Conservation (phyloP, 1,140 invertebrate species). For the Lepidostoma basale region DNA sequence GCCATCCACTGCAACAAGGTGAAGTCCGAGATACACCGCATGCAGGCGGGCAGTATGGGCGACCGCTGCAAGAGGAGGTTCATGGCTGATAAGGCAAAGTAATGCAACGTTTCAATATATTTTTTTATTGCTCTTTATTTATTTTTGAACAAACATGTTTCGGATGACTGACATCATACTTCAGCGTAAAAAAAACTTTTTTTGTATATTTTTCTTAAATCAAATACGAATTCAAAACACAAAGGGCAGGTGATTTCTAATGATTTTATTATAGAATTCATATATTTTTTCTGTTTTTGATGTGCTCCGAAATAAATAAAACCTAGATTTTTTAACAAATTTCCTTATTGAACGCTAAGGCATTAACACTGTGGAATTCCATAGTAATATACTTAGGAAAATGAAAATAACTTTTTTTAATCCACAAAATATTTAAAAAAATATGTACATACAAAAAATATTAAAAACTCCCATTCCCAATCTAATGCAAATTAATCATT, state of each 20-base stretch:
- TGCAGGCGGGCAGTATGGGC: conserved; percentile 62
- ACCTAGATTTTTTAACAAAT: no score
- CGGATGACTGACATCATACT: no score
- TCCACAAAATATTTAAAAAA: no score
- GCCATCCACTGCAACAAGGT: conserved; percentile 69
- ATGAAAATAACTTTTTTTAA: no score
- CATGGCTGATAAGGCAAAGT: conserved; percentile 69
- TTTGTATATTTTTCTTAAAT: not conserved
- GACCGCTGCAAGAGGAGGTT: conserved; percentile 62
- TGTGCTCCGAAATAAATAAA: no score
- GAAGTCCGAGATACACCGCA: conserved; percentile 70
- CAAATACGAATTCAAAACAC: not conserved
- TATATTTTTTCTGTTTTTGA: not conserved
- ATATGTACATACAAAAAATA: no score
- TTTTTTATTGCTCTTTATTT: not conserved
- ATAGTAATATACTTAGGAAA: no score
- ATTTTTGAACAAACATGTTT: no score
- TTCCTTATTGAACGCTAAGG: no score
- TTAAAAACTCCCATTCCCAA: no score
- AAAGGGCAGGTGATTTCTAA: not conserved
- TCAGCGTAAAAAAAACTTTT: not conserved
- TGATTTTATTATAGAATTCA: not conserved
- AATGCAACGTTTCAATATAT: not conserved
- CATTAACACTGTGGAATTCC: no score
- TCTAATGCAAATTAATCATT: no score